Evolutionary conservation across 2,888 invertebrate genomes (phyloP).

Genomic region (Tipula helvola): DNA sequence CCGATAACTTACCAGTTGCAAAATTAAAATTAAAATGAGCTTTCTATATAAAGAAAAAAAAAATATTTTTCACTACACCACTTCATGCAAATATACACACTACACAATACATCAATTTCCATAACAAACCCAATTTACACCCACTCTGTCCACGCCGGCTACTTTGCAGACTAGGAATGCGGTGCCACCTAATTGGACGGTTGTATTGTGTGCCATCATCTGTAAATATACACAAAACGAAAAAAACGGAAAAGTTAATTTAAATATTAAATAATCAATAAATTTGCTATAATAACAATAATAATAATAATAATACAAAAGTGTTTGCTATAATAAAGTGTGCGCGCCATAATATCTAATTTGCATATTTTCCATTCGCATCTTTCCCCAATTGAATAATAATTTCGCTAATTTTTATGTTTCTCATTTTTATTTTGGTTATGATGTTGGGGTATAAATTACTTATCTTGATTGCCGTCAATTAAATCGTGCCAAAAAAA

Average conservation of each 20-base stretch:
- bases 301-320: not conserved
- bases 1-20: too few species aligned
- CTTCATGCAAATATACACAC: slow-evolving; percentile 14
- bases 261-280: not conserved
- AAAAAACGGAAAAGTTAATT: not conserved
- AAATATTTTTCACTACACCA: not conserved
- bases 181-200: slow-evolving; percentile 37
- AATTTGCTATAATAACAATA: not conserved
- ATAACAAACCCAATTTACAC: slow-evolving; percentile 39
- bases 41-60: too few species aligned
- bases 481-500: not conserved
- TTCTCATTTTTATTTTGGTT: not conserved
- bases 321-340: not conserved
- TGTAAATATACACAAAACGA: slow-evolving; percentile 22
- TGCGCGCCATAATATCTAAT: not conserved
- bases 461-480: not conserved
- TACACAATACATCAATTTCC: slow-evolving; percentile 10
- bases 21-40: too few species aligned
- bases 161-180: slow-evolving; percentile 38
- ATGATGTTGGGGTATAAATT: not conserved
- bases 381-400: not conserved
- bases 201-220: slow-evolving; percentile 38
- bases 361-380: not conserved
- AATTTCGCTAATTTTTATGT: not conserved
- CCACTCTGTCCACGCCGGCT: slow-evolving; percentile 37